Evolutionary conservation across 2,797 vertebrate species (phyloP), one percentile per base, ranked within the genome.

Genomic region (Ispidina picta): DNA sequence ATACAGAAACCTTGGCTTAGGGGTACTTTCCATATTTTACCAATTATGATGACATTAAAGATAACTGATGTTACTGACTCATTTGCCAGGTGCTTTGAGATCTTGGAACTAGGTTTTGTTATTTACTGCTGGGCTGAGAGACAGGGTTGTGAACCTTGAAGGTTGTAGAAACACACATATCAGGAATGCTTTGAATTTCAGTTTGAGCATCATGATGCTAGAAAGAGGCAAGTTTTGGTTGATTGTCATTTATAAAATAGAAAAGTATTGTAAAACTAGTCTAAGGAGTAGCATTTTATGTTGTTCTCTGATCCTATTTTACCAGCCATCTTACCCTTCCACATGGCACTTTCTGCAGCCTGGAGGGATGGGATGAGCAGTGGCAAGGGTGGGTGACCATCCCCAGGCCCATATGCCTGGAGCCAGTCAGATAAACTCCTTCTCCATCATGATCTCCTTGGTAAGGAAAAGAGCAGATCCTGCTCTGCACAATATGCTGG

Each of bases 11-110:
- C n/a, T 65, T 85, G 76, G 49, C 79, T 77, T 52, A 31, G 22
- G 66, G 59, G 25, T 56, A 18, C 9, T 80, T 62, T n/a, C 73
- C 49, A 4, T 65, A 33, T 86, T 91, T 95, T 82, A 37, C 66
- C 46, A 33, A 12, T 86, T 69, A 49, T 2, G 59, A 56, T 92
- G 79, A 52, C 28, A 37, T 86, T 75, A 66, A 83, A 64, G 82
- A 56, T 90, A 89, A 80, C 48, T 65, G 60, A 83, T 56, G 44
- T 54, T 77, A 65, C 48, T 80, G 79, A 86, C 52, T 94, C 59
- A 37, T 76, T 88, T 89, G 71, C 69, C 82, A 81, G 85, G 76
- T 89, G 87, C 48, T 90, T 63, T 70, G 52, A 76, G 85, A 20
- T 85, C 87, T 46, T 26, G 29, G 37, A 70, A 71, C 39, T 43